A percentile compares a stretch with the other conserved stretches of the same genome.
Evolutionary conservation across 1,140 invertebrate genomes (phyloP).

Genomic region (Atta cephalotes): DNA sequence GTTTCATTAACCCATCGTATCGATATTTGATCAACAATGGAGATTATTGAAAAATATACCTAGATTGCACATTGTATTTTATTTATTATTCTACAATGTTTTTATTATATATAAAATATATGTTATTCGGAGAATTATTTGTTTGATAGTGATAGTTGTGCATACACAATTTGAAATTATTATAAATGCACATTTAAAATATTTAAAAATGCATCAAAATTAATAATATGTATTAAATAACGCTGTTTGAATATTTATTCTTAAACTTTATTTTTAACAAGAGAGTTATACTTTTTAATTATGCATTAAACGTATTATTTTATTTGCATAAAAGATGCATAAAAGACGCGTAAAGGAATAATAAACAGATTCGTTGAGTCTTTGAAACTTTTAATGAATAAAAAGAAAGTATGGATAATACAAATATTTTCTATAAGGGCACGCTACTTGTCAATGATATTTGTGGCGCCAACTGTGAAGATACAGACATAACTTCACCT

Average conservation of each 20-base stretch:
- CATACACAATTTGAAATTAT: neutral
- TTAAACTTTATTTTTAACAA: neutral
- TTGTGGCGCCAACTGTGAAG: constrained; percentile 52
- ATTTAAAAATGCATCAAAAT: neutral
- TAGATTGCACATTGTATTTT: neutral
- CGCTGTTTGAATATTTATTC: neutral
- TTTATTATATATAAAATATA: neutral
- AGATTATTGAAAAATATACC: constrained; percentile 37
- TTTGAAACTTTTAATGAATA: neutral
- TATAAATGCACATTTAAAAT: neutral
- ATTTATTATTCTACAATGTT: neutral
- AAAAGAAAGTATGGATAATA: neutral
- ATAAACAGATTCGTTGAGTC: neutral
- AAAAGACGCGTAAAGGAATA: neutral
- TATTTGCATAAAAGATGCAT: neutral
- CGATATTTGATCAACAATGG: constrained; percentile 42
- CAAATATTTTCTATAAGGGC: constrained; percentile 7
- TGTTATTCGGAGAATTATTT: neutral
- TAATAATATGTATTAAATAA: neutral
- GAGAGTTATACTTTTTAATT: neutral
- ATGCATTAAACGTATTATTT: neutral
- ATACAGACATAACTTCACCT: neutral
- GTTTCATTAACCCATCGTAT: constrained; percentile 68
- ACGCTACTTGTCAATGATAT: constrained; percentile 17
- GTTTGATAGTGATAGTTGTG: neutral